Conservation (phyloP, 2,888 invertebrate species). For the Aspidiotus destructor region DNA sequence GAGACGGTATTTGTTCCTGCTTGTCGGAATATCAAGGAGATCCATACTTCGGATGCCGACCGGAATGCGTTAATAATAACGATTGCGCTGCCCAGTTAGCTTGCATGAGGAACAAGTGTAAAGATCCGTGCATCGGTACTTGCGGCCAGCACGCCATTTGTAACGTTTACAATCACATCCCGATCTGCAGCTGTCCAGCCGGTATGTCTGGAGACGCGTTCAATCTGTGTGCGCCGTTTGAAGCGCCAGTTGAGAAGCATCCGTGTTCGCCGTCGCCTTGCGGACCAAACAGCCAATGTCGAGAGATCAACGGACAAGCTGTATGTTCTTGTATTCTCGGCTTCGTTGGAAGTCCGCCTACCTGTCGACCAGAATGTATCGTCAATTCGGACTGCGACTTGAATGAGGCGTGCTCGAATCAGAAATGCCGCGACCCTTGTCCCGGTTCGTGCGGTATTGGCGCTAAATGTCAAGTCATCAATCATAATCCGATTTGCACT, state of each 20-base stretch:
- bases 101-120: conserved; percentile 59
- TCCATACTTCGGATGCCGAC: conserved; percentile 58
- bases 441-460: conserved; percentile 60
- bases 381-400: conserved; percentile 58
- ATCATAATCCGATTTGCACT: conserved; percentile 63
- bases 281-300: conserved; percentile 56
- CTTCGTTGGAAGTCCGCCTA: conserved; percentile 58
- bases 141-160: conserved; percentile 66
- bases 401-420: conserved; percentile 58
- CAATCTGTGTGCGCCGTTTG: conserved; percentile 48
- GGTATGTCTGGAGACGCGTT: conserved; percentile 63
- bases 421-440: conserved; percentile 63
- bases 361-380: conserved; percentile 61
- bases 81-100: conserved; percentile 61
- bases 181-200: conserved; percentile 61
- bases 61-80: conserved; percentile 62
- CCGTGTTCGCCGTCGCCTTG: conserved; percentile 55
- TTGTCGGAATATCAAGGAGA: conserved; percentile 52
- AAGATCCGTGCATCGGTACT: conserved; percentile 64
- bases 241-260: conserved; percentile 40
- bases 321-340: conserved; percentile 57
- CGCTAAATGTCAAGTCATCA: conserved; percentile 61
- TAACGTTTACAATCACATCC: conserved; percentile 63
- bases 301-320: conserved; percentile 45
- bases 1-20: conserved; percentile 54